Evolutionary conservation across 2,888 invertebrate genomes (phyloP).

Genomic region (Lathronympha strigana): DNA sequence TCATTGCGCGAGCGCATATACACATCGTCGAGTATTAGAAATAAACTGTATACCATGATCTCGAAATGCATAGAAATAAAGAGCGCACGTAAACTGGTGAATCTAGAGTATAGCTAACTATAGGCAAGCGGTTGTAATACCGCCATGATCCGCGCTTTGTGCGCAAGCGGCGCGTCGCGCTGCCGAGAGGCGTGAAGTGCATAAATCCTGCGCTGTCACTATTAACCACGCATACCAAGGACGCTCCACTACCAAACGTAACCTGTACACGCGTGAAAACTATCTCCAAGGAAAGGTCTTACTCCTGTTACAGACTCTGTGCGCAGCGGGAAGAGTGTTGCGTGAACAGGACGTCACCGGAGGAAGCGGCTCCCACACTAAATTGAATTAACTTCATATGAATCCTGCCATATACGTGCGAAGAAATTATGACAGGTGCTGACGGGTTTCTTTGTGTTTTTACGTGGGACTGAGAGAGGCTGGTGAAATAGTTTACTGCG

Average conservation of each 20-base stretch:
- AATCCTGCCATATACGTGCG: slow-evolving; percentile 32
- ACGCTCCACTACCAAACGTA: background rate
- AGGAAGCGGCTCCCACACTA: slow-evolving; percentile 30
- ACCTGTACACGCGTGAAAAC: background rate
- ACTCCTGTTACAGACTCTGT: background rate
- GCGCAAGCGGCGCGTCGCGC: slow-evolving; percentile 15
- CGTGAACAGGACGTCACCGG: slow-evolving; percentile 18
- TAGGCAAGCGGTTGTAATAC: background rate
- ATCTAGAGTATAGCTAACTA: background rate
- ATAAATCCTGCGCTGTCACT: slow-evolving; percentile 26
- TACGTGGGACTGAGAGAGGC: slow-evolving; percentile 4
- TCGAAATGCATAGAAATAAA: background rate
- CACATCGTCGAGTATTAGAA: background rate
- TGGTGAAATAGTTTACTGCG: slow-evolving; percentile 4
- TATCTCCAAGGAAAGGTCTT: background rate
- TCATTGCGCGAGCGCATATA: background rate
- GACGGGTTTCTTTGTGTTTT: slow-evolving; percentile 12
- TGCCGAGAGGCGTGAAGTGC: slow-evolving; percentile 32
- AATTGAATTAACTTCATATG: slow-evolving; percentile 30
- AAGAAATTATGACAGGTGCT: slow-evolving; percentile 26
- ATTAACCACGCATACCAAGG: background rate
- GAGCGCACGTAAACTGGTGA: background rate
- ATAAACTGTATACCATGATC: background rate
- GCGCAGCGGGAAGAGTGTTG: background rate
- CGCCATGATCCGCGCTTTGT: slow-evolving; percentile 26